phyloP scores from a whole-genome alignment of 2,888 invertebrate genomes.

The Adelognathus sp. region DNA sequence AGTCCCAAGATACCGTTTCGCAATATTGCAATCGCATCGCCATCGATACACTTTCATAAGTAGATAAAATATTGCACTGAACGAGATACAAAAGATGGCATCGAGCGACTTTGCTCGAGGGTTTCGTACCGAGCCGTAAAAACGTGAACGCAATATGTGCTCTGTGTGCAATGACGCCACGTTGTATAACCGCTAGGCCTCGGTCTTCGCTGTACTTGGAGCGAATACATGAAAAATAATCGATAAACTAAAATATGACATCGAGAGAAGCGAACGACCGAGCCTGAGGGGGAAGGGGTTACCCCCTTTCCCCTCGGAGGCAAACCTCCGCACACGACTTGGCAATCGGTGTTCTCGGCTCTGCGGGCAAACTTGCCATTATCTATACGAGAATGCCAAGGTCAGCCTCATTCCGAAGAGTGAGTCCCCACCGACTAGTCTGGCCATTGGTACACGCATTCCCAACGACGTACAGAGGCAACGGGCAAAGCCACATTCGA shows the following conservation, averaged over 20 bases:
- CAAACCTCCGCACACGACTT: constrained; percentile 38
- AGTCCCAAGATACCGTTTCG: background rate
- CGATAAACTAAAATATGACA: constrained; percentile 53
- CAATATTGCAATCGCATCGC: background rate
- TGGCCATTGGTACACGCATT: constrained; percentile 51
- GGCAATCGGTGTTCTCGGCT: constrained; percentile 38
- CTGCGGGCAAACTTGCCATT: constrained; percentile 64
- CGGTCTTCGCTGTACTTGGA: background rate
- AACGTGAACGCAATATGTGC: constrained; percentile 28
- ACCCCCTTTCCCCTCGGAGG: too few species aligned
- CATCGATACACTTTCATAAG: background rate
- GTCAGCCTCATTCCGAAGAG: constrained; percentile 75
- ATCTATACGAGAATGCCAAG: constrained; percentile 76
- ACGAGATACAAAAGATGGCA: constrained; percentile 14
- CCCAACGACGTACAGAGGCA: constrained; percentile 38
- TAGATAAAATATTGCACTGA: constrained; percentile 3
- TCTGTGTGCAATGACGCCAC: constrained; percentile 5
- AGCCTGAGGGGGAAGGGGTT: constrained; percentile 18
- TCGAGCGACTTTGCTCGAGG: constrained; percentile 20
- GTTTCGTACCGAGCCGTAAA: constrained; percentile 2
- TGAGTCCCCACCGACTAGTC: constrained; percentile 31
- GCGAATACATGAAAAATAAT: constrained; percentile 3
- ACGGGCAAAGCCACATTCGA: constrained; percentile 26
- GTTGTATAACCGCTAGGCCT: background rate
- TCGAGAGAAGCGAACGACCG: constrained; percentile 26